phyloP scores from a whole-genome alignment of 2,113 vertebrate species.

The Anarhynchus alexandrinus region DNA sequence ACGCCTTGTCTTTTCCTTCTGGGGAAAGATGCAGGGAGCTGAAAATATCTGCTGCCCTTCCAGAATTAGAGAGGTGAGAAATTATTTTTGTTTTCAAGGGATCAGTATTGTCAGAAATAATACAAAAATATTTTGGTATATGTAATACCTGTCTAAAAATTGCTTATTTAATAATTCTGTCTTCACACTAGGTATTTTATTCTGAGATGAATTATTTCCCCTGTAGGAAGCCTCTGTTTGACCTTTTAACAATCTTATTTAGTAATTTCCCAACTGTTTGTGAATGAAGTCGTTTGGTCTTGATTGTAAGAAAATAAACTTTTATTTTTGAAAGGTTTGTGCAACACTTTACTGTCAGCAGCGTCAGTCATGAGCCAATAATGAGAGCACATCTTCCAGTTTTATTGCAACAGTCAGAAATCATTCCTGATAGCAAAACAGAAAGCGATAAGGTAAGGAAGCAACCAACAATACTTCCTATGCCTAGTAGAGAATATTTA shows the following conservation, averaged over 20 bases:
- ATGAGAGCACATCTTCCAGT: constrained; percentile 82
- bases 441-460: constrained; percentile 82
- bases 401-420: constrained; percentile 77
- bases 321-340: constrained; percentile 79
- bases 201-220: background rate
- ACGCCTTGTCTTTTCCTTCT: constrained; percentile 72
- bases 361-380: constrained; percentile 82
- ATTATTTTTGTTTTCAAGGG: background rate
- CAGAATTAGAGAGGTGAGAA: constrained; percentile 84
- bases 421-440: constrained; percentile 30
- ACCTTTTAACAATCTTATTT: background rate
- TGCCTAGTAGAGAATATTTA: fast-evolving
- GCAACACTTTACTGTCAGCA: constrained; percentile 87
- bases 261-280: background rate
- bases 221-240: background rate
- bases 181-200: background rate
- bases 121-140: background rate
- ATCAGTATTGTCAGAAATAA: background rate
- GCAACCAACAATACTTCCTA: background rate
- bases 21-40: constrained; percentile 77
- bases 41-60: constrained; percentile 79
- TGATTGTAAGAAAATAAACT: background rate
- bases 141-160: background rate
- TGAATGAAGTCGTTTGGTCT: background rate
- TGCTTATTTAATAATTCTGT: background rate